Evolutionary conservation across 2,888 invertebrate species (phyloP).

Genomic region (Andrena camellia): DNA sequence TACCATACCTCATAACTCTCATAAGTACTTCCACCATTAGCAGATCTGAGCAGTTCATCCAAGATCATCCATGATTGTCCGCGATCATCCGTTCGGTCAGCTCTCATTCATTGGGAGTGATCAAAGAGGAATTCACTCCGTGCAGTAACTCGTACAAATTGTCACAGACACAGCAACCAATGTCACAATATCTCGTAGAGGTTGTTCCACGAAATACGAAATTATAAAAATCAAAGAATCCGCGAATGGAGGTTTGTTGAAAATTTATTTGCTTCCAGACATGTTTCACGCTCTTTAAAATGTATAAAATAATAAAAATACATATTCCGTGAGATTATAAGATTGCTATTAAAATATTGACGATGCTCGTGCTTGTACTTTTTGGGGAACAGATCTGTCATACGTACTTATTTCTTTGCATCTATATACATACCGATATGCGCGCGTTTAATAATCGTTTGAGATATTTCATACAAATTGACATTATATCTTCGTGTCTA

Average conservation of each 20-base stretch:
- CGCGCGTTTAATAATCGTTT: neutral
- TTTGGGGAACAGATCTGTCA: neutral
- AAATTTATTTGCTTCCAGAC: conserved; percentile 26
- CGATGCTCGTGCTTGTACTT: neutral
- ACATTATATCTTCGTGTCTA: neutral
- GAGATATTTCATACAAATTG: neutral
- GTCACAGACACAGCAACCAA: neutral
- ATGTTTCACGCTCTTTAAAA: neutral
- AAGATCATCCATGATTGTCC: too few species aligned
- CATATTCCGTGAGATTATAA: conserved; percentile 7
- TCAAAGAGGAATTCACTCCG: too few species aligned
- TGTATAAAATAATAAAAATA: conserved; percentile 22
- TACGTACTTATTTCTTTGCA: neutral
- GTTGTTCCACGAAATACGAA: neutral
- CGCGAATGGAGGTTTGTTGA: conserved; percentile 18
- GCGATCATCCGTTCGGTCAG: too few species aligned
- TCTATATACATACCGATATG: conserved; percentile 6
- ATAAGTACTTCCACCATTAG: too few species aligned
- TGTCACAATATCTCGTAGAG: neutral
- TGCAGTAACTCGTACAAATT: neutral
- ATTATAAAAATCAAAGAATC: conserved; percentile 20
- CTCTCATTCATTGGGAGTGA: too few species aligned
- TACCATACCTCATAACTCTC: neutral
- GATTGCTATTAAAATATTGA: conserved; percentile 2
- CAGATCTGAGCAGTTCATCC: too few species aligned